Conservation (phyloP, 2,113 vertebrate genomes). For the Chlorodrepanis virens region DNA sequence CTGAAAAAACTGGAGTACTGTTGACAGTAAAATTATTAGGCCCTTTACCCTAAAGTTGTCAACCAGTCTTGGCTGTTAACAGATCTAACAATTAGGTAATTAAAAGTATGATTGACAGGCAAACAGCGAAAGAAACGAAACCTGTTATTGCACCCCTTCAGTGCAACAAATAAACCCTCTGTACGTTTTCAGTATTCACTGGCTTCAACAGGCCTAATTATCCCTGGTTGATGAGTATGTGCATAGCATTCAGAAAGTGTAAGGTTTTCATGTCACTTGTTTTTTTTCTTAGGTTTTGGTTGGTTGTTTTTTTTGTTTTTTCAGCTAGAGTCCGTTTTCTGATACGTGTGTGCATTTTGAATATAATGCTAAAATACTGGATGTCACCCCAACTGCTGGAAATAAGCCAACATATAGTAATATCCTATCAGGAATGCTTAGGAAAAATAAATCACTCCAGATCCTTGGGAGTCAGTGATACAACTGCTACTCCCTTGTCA, state of each 20-base stretch:
- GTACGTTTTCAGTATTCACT: slow-evolving; percentile 73
- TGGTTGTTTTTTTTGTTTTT: background rate
- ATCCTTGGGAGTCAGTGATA: slow-evolving; percentile 31
- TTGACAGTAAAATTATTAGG: slow-evolving; percentile 71
- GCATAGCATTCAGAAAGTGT: slow-evolving; percentile 53
- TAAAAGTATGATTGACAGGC: slow-evolving; percentile 66
- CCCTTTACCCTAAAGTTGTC: slow-evolving; percentile 50
- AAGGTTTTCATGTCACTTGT: slow-evolving; percentile 48
- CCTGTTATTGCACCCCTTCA: slow-evolving; percentile 70
- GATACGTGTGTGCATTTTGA: slow-evolving; percentile 28
- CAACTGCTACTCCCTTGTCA: slow-evolving; percentile 48
- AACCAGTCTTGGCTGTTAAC: slow-evolving; percentile 61
- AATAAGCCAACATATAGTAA: slow-evolving; percentile 52
- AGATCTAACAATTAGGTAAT: slow-evolving; percentile 66
- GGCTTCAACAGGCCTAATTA: slow-evolving; percentile 58
- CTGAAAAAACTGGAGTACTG: slow-evolving; percentile 66
- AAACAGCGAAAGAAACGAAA: slow-evolving; percentile 71
- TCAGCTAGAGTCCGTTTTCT: slow-evolving; percentile 21
- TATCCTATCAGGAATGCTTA: slow-evolving; percentile 58
- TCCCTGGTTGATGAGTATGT: slow-evolving; percentile 62
- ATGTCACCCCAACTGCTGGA: slow-evolving; percentile 41
- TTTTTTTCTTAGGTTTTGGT: background rate
- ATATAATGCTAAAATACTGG: slow-evolving; percentile 52
- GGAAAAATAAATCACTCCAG: slow-evolving; percentile 59
- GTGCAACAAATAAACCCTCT: slow-evolving; percentile 69